Conservation (phyloP, 2,888 invertebrate species). For the Chaitophorus viminalis region DNA sequence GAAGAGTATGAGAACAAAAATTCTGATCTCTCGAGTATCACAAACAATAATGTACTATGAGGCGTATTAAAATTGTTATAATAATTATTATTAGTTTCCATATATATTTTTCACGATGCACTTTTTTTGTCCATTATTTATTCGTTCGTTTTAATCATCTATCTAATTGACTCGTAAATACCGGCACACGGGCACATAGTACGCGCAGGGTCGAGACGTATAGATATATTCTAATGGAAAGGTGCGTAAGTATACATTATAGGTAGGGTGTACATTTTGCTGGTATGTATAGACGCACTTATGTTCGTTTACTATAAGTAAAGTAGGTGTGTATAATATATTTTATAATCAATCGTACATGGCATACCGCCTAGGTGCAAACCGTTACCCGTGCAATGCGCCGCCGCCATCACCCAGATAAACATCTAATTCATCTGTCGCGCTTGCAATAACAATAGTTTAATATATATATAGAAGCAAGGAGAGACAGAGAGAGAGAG, state of each 20-base stretch:
- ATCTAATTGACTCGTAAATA: conserved; percentile 44
- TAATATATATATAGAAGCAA: neutral
- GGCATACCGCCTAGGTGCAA: neutral
- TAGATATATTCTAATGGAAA: no score
- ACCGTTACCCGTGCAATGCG: conserved; percentile 6
- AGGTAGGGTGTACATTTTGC: no score
- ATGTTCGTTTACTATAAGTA: neutral
- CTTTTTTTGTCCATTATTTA: no score
- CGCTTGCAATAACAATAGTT: neutral
- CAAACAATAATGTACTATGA: no score
- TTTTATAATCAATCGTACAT: conserved; percentile 26
- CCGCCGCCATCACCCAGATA: conserved; percentile 13
- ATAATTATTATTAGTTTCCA: no score
- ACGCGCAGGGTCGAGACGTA: neutral
- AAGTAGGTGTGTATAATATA: neutral
- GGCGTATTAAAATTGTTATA: no score
- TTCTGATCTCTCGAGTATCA: no score
- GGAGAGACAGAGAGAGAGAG: neutral
- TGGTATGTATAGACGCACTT: neutral
- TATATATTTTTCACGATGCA: no score
- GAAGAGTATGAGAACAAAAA: no score
- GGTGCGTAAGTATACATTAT: neutral
- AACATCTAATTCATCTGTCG: conserved; percentile 42
- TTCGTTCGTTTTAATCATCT: conserved; percentile 22
- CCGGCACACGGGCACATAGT: neutral